phyloP scores from a whole-genome alignment of 2,888 invertebrate species.

The Lacanobia oleracea region DNA sequence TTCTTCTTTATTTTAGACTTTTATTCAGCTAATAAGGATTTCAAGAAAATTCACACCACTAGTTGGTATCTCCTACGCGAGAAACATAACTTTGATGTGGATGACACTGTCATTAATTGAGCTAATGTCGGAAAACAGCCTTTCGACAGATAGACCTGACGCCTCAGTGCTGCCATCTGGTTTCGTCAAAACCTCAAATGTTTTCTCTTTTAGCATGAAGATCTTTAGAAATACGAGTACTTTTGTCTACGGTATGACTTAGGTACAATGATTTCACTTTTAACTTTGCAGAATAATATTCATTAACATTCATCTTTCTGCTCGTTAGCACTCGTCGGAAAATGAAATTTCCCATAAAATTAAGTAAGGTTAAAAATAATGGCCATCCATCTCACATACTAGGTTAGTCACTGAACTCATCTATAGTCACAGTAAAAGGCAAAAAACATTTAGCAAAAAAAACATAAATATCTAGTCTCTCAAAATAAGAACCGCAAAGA shows the following conservation, averaged over 20 bases:
- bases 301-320: neutral
- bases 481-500: constrained; percentile 9
- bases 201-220: too few species aligned
- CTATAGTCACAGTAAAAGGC: neutral
- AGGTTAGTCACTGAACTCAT: neutral
- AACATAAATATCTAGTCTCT: neutral
- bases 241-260: neutral
- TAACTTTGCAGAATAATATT: neutral
- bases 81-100: too few species aligned
- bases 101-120: too few species aligned
- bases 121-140: too few species aligned
- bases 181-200: too few species aligned
- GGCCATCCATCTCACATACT: neutral
- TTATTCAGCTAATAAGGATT: neutral
- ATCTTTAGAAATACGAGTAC: neutral
- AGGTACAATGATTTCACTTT: neutral
- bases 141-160: too few species aligned
- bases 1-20: neutral
- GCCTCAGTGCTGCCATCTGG: too few species aligned
- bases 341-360: neutral
- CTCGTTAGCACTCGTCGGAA: too few species aligned
- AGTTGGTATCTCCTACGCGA: too few species aligned
- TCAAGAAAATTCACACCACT: too few species aligned
- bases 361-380: neutral
- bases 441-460: constrained; percentile 7